Evolutionary conservation across 2,888 invertebrate species (phyloP).

Genomic region (Dryobota labecula): DNA sequence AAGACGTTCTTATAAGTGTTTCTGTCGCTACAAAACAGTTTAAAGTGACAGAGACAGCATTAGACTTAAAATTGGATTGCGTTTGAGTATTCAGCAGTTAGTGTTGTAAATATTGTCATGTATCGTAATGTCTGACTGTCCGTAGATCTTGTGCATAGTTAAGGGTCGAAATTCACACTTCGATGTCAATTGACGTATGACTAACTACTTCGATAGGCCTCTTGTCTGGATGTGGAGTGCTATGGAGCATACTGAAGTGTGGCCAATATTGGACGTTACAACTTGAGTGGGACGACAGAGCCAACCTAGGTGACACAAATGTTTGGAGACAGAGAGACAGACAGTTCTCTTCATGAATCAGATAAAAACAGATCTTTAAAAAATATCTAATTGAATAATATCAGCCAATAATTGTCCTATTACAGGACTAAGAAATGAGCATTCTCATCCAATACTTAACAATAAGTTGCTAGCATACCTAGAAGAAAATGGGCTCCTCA

Average conservation of each 20-base stretch:
- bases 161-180: constrained; percentile 33
- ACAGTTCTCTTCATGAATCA: neutral
- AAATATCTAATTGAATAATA: neutral
- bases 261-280: constrained; percentile 32
- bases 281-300: neutral
- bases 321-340: neutral
- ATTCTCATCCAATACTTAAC: no score
- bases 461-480: no score
- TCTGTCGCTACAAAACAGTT: no score
- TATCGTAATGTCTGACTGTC: no score
- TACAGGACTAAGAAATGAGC: neutral
- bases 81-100: no score
- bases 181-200: constrained; percentile 22
- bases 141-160: neutral
- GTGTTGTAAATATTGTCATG: no score
- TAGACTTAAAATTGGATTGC: no score
- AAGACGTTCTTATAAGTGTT: no score
- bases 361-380: neutral
- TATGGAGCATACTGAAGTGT: constrained; percentile 13
- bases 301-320: neutral
- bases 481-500: no score
- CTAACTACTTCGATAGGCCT: constrained; percentile 29
- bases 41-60: no score
- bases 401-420: neutral
- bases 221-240: constrained; percentile 18